These are phyloP conservation scores for Ariolimax columbianus DNA, from an alignment of 2,888 invertebrate species.

Conservation along the genomic window DNA sequence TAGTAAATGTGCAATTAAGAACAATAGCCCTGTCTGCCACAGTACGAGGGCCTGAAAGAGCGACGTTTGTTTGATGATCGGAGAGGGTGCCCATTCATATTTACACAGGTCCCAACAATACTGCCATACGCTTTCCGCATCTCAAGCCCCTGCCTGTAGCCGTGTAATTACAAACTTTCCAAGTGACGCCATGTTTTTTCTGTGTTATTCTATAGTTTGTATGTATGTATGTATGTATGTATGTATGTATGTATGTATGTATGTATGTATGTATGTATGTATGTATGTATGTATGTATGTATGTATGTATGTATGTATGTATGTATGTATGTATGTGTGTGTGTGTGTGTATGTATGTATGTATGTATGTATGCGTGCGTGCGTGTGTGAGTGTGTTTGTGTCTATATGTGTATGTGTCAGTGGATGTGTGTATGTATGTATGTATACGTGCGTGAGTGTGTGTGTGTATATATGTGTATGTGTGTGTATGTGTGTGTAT, in stretches of 20 bases:
- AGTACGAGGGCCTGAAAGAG: background rate
- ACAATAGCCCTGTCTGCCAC: conserved; percentile 13
- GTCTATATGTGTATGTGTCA: background rate
- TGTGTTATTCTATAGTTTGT: too few species aligned
- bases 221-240: conserved; percentile 38
- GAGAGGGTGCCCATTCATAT: background rate
- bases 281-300: background rate
- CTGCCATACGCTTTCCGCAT: conserved; percentile 26
- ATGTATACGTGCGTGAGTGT: conserved; percentile 4
- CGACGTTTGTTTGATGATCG: conserved; percentile 2
- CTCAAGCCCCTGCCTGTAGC: background rate
- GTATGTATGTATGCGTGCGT: conserved; percentile 18
- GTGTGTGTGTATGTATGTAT: background rate
- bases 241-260: conserved; percentile 19
- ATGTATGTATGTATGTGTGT: background rate
- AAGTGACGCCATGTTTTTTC: background rate
- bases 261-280: background rate
- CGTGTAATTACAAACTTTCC: background rate
- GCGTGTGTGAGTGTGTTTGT: background rate
- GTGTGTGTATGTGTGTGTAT: background rate
- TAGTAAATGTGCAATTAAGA: conserved; percentile 32
- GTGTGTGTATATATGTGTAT: background rate
- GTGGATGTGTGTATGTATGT: background rate
- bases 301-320: background rate
- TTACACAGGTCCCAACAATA: conserved; percentile 3